Conservation (phyloP, 2,797 vertebrate species). For the Sebastes cheni region DNA sequence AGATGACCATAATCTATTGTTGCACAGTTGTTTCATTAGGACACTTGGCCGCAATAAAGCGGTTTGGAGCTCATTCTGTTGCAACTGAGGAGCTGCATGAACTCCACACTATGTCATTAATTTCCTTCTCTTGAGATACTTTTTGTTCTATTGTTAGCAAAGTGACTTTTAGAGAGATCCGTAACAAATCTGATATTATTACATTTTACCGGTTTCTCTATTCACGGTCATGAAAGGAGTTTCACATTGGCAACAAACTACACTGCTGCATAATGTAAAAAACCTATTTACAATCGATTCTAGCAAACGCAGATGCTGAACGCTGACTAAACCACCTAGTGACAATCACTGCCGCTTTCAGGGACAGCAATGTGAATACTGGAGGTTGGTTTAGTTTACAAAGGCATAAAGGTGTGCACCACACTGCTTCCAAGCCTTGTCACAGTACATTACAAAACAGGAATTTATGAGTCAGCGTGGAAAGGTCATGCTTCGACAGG, state of each 20-base stretch:
- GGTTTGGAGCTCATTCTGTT: background rate
- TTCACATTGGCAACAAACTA: background rate
- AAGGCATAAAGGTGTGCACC: background rate
- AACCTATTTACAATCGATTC: background rate
- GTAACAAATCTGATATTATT: background rate
- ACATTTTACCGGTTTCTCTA: background rate
- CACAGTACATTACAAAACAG: background rate
- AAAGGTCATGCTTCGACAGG: background rate
- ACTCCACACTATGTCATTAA: background rate
- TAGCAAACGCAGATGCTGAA: background rate
- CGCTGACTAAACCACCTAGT: background rate
- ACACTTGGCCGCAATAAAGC: background rate
- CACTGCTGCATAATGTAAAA: background rate
- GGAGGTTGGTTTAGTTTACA: background rate
- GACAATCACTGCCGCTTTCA: background rate
- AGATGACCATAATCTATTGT: conserved; percentile 3
- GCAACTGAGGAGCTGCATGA: background rate
- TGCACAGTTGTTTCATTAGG: background rate
- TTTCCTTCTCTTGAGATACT: background rate
- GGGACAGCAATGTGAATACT: background rate
- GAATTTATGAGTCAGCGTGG: conserved; percentile 17
- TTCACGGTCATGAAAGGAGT: background rate
- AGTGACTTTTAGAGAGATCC: background rate
- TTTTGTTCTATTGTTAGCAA: background rate
- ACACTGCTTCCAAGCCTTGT: background rate